phyloP scores from a whole-genome alignment of 23 tunicate genomes.

The Trididemnum nubilum region DNA sequence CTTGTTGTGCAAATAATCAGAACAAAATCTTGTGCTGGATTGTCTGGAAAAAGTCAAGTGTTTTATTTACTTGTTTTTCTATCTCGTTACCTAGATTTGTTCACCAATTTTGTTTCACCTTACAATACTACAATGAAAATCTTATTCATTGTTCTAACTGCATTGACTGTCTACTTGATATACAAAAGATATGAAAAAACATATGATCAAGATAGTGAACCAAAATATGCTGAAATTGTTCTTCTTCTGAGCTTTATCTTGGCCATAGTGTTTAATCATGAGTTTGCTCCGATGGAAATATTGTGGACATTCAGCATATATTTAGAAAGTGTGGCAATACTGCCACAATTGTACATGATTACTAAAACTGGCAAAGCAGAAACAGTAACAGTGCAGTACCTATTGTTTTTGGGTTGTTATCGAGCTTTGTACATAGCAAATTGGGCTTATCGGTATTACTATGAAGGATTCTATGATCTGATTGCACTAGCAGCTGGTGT shows the following conservation, averaged over 20 bases:
- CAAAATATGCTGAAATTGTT: not conserved
- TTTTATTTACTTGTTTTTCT: slow-evolving; percentile 37
- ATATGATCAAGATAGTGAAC: slow-evolving; percentile 30
- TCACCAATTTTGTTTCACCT: slow-evolving; percentile 5
- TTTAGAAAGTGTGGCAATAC: slow-evolving; percentile 55
- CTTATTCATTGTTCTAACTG: slow-evolving; percentile 16
- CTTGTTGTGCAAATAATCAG: slow-evolving; percentile 45
- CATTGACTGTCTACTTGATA: slow-evolving; percentile 31
- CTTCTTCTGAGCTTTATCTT: not conserved
- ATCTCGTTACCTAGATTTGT: slow-evolving; percentile 48
- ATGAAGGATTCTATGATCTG: slow-evolving; percentile 46
- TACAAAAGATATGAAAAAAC: slow-evolving; percentile 27
- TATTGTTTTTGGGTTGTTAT: slow-evolving; percentile 47
- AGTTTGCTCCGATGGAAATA: slow-evolving; percentile 37
- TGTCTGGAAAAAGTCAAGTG: slow-evolving; percentile 62
- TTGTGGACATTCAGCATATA: slow-evolving; percentile 63
- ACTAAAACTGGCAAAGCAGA: slow-evolving; percentile 42
- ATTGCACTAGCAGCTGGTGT: slow-evolving; percentile 48
- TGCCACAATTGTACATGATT: slow-evolving; percentile 60
- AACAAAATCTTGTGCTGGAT: slow-evolving; percentile 43
- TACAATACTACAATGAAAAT: slow-evolving; percentile 44
- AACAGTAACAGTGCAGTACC: slow-evolving; percentile 38
- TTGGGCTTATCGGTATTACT: slow-evolving; percentile 53
- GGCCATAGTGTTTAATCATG: slow-evolving; percentile 43
- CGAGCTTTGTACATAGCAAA: slow-evolving; percentile 47